Evolutionary conservation across 2,888 invertebrate genomes (phyloP), one percentile per base, ranked within the genome.

Genomic region (Meganola albula): DNA sequence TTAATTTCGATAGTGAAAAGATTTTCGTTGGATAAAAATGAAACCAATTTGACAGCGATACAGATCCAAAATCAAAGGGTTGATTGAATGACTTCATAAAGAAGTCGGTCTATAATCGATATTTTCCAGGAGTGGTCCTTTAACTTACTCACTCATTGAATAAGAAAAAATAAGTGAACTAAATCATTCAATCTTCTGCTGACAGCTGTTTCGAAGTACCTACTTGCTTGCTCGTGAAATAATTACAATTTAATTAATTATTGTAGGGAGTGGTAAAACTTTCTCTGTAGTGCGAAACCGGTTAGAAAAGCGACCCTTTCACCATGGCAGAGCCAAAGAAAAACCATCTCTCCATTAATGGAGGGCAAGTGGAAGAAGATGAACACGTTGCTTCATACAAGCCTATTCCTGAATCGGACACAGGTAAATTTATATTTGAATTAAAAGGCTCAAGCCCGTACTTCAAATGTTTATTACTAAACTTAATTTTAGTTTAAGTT

Each of bases 321-420:
- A 70, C 58, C 63, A 85, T 84, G 84, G 69, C 83, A 44, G 82
- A 84, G 53, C 46, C 80, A 39, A 71, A 75, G 48, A 82, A 78
- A 63, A 82, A 76, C 46, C 78, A 77, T 68, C 75, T 76, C 46
- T 53, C 63, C 40, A 77, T 78, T 63, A 82, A 84, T 68, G 83
- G 82, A 49, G 82, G 70, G 48, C 79, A 78, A 54, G 71, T 79
- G 74, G 86, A 83, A 54, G 82, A 83, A 43, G 86, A 83, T 49
- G 88, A 88, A 36, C 76, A 77, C 55, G 73, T 75, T 44, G 65
- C 74, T 24, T 67, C 87, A 20, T 90, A 90, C 64, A 90, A 88
- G 64, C 78, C 85, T 24, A 83, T 90, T 51, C 86, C 88, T 40
- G 90, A 90, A 54, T 64, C 82, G 48, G 89, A 88, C 65, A 74